A percentile compares a stretch with the other conserved stretches of the same genome.
Conservation (phyloP, 2,888 invertebrate genomes). For the Camptogramma bilineatum region DNA sequence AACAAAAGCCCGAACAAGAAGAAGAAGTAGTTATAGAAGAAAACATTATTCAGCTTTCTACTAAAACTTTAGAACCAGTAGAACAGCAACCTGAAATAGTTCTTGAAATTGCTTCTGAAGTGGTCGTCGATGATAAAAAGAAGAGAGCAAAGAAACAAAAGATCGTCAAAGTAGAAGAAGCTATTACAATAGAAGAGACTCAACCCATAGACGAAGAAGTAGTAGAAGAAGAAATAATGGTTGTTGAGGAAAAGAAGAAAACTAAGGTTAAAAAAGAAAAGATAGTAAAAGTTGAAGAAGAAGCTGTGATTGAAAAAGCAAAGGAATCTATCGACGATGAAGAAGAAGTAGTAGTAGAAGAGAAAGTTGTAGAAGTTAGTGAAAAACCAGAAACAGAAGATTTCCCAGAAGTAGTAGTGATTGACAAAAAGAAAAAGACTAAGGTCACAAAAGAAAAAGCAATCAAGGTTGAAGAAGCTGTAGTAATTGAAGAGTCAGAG, state of each 20-base stretch:
- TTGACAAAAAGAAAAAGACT: constrained; percentile 4
- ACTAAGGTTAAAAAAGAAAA: neutral
- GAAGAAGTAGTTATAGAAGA: constrained; percentile 74
- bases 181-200: constrained; percentile 46
- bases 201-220: constrained; percentile 26
- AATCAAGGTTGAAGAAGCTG: neutral
- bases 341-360: neutral
- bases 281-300: neutral
- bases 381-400: neutral
- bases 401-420: neutral
- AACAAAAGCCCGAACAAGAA: constrained; percentile 59
- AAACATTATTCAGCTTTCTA: constrained; percentile 51
- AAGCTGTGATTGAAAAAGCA: neutral
- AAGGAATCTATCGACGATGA: neutral
- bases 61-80: constrained; percentile 52
- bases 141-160: constrained; percentile 46
- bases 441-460: constrained; percentile 6
- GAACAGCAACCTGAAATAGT: constrained; percentile 72
- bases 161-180: constrained; percentile 51
- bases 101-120: constrained; percentile 66
- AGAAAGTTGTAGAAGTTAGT: neutral
- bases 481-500: neutral
- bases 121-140: constrained; percentile 65
- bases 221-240: neutral
- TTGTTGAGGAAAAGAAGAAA: constrained; percentile 4